A percentile compares a stretch with the other conserved stretches of the same genome.
phyloP scores from a whole-genome alignment of 1,140 invertebrate species.

The Hyphantria cunea region DNA sequence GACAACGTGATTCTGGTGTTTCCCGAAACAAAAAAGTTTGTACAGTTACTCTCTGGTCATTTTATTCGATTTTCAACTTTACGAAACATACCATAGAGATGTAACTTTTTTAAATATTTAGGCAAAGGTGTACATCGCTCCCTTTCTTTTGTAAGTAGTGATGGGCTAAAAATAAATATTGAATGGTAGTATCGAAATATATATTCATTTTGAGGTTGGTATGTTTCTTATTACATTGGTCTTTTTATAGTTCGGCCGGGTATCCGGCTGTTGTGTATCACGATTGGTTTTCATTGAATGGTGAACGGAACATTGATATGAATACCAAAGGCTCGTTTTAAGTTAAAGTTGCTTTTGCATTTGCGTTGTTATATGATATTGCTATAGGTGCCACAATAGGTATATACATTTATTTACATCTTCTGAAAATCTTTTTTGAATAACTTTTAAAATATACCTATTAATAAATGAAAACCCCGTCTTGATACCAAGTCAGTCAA shows the following conservation, averaged over 20 bases:
- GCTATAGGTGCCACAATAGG: too few relatives aligned
- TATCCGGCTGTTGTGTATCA: conserved; percentile 21
- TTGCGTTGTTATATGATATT: too few relatives aligned
- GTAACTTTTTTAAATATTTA: conserved; percentile 12
- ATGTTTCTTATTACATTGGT: conserved; percentile 33
- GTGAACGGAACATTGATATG: conserved; percentile 4
- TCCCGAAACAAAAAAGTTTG: conserved; percentile 36
- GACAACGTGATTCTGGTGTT: conserved; percentile 62
- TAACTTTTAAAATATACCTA: too few relatives aligned
- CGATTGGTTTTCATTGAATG: conserved; percentile 6
- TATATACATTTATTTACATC: too few relatives aligned
- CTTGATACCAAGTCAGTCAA: too few relatives aligned
- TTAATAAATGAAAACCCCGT: too few relatives aligned
- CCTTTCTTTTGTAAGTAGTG: conserved; percentile 39
- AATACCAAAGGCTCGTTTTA: neutral
- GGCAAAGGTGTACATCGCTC: neutral
- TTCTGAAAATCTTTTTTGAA: too few relatives aligned
- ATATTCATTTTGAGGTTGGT: conserved; percentile 36
- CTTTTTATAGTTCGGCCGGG: conserved; percentile 26
- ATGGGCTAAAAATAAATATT: conserved; percentile 55
- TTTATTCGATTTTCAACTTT: conserved; percentile 16
- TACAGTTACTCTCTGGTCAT: neutral
- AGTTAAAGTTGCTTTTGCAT: neutral
- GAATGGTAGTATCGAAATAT: conserved; percentile 45
- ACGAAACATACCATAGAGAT: conserved; percentile 1